A percentile compares a stretch with the other conserved stretches of the same genome.
phyloP scores from a whole-genome alignment of 2,113 vertebrate genomes.

The Haemorhous mexicanus region DNA sequence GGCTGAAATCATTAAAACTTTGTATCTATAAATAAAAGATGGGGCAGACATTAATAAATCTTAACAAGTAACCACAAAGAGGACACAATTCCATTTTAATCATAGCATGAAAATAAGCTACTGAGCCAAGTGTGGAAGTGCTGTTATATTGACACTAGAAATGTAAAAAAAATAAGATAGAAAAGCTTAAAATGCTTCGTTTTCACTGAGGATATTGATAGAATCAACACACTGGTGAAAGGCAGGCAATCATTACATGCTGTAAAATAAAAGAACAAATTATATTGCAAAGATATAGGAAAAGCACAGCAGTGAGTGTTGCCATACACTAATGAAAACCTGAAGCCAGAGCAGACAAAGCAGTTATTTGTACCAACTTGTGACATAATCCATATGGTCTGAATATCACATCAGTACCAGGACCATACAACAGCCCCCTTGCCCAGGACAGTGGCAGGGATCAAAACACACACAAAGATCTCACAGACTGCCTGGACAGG shows the following conservation, averaged over 20 bases:
- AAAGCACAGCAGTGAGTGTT: neutral
- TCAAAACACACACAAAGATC: neutral
- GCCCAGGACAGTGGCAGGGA: neutral
- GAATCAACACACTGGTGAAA: neutral
- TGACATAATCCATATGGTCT: neutral
- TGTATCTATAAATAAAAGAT: constrained; percentile 54
- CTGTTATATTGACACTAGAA: neutral
- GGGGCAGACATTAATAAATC: constrained; percentile 20
- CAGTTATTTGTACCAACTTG: neutral
- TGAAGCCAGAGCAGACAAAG: neutral
- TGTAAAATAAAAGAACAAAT: constrained; percentile 19
- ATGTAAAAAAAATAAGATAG: neutral
- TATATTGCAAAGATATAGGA: neutral
- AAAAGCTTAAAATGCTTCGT: neutral
- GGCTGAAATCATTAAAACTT: constrained; percentile 37
- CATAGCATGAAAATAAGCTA: neutral
- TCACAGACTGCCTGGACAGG: neutral
- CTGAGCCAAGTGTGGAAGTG: neutral
- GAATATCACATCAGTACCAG: neutral
- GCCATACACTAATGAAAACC: neutral
- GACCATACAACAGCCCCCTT: neutral
- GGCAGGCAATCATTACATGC: neutral
- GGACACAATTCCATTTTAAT: constrained; percentile 7
- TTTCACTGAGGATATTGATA: neutral
- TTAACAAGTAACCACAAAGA: neutral